Conservation (phyloP, 2,797 vertebrate species). For the Lepus townsendii region DNA sequence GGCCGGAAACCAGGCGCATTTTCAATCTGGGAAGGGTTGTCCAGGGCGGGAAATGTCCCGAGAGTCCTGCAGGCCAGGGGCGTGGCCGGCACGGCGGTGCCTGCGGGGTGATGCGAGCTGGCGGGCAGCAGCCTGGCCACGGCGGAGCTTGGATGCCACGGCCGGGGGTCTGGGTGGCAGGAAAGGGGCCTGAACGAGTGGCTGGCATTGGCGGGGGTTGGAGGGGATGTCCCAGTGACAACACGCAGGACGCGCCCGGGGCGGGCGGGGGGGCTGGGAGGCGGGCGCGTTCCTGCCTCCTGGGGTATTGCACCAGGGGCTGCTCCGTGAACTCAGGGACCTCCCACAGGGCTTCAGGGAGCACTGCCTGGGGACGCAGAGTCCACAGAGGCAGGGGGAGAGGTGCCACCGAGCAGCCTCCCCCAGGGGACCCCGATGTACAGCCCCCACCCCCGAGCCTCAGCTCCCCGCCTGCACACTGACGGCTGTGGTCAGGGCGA, state of each 20-base stretch:
- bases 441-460: neutral
- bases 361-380: no score
- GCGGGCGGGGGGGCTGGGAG: no score
- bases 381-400: neutral
- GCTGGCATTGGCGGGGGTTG: neutral
- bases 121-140: neutral
- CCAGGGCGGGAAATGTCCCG: neutral
- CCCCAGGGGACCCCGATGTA: no score
- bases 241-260: accelerated
- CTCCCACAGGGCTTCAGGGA: no score
- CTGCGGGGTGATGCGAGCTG: neutral
- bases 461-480: neutral
- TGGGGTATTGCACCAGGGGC: no score
- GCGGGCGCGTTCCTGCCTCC: neutral
- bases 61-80: neutral
- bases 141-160: neutral
- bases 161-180: no score
- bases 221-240: neutral
- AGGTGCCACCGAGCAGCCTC: no score
- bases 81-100: neutral
- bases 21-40: neutral
- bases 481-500: neutral
- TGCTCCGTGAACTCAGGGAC: no score
- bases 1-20: neutral
- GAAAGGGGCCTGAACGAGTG: neutral